Percentiles rank a stretch among this genome's conserved stretches.
Evolutionary conservation across 2,888 invertebrate genomes (phyloP).

Genomic region (Drosophila nigritarsus): DNA sequence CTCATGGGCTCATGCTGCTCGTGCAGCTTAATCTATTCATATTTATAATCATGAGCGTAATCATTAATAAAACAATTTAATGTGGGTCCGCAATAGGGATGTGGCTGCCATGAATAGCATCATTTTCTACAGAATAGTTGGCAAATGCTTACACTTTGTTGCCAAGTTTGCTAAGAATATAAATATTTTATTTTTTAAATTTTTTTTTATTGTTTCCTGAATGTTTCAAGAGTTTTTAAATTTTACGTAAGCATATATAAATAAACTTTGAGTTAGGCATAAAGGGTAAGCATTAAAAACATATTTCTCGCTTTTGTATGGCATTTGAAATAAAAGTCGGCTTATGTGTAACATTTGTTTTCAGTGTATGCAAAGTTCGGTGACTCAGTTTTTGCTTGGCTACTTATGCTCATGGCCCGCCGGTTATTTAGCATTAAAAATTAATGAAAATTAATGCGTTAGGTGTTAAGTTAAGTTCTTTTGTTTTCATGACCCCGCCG

Average conservation of each 20-base stretch:
- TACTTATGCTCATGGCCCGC: constrained; percentile 12
- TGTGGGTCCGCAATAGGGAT: constrained; percentile 45
- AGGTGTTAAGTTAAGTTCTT: constrained; percentile 55
- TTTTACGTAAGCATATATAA: not conserved
- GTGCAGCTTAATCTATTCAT: constrained; percentile 63
- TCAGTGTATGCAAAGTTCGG: constrained; percentile 9
- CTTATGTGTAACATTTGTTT: not conserved
- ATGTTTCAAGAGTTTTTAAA: not conserved
- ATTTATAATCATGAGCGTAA: constrained; percentile 52
- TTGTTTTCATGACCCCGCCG: constrained; percentile 12
- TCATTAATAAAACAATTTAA: constrained; percentile 75
- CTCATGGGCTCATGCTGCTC: constrained; percentile 8
- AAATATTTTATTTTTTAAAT: not conserved
- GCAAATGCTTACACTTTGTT: not conserved
- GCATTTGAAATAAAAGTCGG: not conserved
- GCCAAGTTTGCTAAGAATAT: not conserved
- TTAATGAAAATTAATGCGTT: constrained; percentile 52
- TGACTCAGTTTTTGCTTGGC: not conserved
- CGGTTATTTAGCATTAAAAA: constrained; percentile 50
- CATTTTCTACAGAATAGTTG: not conserved
- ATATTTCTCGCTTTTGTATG: not conserved
- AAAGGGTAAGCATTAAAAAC: not conserved
- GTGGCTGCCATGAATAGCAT: not conserved
- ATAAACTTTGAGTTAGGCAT: not conserved
- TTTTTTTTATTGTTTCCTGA: not conserved